Evolutionary conservation across 2,797 vertebrate species (phyloP), one percentile per base, ranked within the genome.

Genomic region (Siniperca undulata): DNA sequence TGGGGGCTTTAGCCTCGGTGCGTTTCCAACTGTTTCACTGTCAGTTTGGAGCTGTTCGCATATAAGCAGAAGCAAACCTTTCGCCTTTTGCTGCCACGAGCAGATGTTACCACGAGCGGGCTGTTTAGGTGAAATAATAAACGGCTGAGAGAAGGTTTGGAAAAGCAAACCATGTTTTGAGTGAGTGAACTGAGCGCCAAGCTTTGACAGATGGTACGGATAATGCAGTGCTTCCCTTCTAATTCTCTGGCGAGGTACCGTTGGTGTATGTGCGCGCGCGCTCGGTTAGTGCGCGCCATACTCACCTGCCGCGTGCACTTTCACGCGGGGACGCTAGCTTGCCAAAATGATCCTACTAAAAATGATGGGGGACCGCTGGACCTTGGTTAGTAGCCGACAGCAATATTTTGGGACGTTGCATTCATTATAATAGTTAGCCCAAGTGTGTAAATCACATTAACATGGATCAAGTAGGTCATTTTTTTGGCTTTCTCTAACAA

Each of bases 361-460:
- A 36, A 40, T 13, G 42, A 53, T 40, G 48, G 30, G 69, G 48
- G 40, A 75, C 30, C 71, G n/a, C 44, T 2, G 81, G 81, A 77
- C 68, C 53, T 48, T 0, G 20, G 74, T 58, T 6, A 20, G 52
- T 5, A 62, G 71, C 83, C 46, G 1, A 22, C 69, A 66, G 83
- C 76, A 3, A 5, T 40, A 5, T 85, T 74, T 71, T 56, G 22
- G 72, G 58, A 70, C 59, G 66, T 12, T 59, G 80, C 72, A 11
- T 87, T 91, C 88, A 78, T 93, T 91, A 85, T 78, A 86, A 88
- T 38, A 91, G 92, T 94, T 86, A 89, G 76, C 13, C 88, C 86
- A 83, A 87, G 88, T 91, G 90, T 91, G 86, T 89, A 90, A 92
- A 91, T 92, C 90, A 87, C 88, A 90, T 92, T 89, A 90, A 88